Percentiles rank a stretch among this genome's conserved stretches.
phyloP scores from a whole-genome alignment of 2,888 invertebrate species.

The Prosopocoilus inquinatus region DNA sequence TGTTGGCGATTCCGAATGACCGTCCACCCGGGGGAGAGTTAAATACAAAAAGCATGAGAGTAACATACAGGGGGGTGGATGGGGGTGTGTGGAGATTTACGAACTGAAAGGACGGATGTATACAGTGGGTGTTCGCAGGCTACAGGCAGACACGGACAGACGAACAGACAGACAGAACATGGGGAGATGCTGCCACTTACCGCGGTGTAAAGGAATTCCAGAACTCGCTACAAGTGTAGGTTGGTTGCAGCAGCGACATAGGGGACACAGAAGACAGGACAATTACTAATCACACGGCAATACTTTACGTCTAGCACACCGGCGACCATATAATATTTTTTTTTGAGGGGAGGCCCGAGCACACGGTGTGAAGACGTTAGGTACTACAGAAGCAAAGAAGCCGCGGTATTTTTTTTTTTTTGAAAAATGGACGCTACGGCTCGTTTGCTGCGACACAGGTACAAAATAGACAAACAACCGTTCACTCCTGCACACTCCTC shows the following conservation, averaged over 20 bases:
- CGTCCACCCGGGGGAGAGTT: no score
- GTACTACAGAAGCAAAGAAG: conserved; percentile 43
- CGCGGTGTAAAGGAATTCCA: conserved; percentile 98
- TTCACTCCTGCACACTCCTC: conserved; percentile 25
- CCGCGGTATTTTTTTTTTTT: no score
- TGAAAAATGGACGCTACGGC: conserved; percentile 13
- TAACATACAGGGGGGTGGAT: conserved; percentile 53
- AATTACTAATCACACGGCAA: conserved; percentile 53
- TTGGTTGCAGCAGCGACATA: conserved; percentile 61
- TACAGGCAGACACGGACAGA: conserved; percentile 52
- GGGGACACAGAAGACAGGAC: conserved; percentile 65
- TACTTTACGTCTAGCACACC: conserved; percentile 30
- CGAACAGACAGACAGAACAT: conserved; percentile 47
- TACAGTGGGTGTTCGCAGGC: conserved; percentile 47
- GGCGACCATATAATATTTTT: conserved; percentile 4
- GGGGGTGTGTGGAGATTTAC: conserved; percentile 56
- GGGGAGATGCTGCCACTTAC: conserved; percentile 76
- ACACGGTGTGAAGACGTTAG: conserved; percentile 18
- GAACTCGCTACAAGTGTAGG: conserved; percentile 82
- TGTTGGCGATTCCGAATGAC: conserved; percentile 11
- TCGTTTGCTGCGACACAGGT: conserved; percentile 26
- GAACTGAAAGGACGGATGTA: conserved; percentile 54
- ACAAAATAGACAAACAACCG: conserved; percentile 34
- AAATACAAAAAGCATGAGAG: conserved; percentile 47
- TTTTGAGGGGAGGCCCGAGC: no score